Base-by-base conservation (phyloP, 2,888 invertebrate genomes). In the Steinernema carpocapsae region DNA sequence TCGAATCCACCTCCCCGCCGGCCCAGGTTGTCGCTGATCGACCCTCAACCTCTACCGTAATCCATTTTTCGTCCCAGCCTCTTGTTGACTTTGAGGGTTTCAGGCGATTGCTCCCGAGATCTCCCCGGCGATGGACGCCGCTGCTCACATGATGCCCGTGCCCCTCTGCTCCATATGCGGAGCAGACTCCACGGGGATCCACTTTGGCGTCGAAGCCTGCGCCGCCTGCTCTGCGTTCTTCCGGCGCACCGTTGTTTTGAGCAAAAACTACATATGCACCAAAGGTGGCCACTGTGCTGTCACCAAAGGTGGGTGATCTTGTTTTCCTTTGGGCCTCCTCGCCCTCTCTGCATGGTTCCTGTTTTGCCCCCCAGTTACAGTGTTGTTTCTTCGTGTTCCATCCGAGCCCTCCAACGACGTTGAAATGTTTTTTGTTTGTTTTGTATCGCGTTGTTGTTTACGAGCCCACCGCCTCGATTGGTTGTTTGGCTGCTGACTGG, bases 151-250 rank as follows among this genome's bases (percentile, higher is more conserved):
- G 56, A 56, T 56, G 75, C 75, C 75, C 14, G 76, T 79, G 12
- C 85, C 85, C 1, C 77, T 78, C 17, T 85, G 85, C 72, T 75
- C 84, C 26, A 83, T 85, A 56, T 85, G 85, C 74, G 79, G 78
- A 24, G 83, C 82, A 51, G 85, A 85, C 42, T 85, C 85, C 10
- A 85, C 85, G 12, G 85, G 85, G 7, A 85, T 85, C 52, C 85
- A 85, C 72, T 85, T 85, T 72, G 85, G 85, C 12, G 83, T 82
- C n/a, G 85, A 85, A 71, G 83, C 85, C 12, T 85, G 85, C 74
- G 83, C 85, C 10, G 85, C 85, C 7, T 85, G 85, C 72, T 82
- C 73, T 12, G 76, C 76, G 37, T 76, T 77, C 70, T 79, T 79
- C 70, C 51, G 74, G 4, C 74, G 85, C 64, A 85, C 85, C 6